Evolutionary conservation across 2,888 invertebrate genomes (phyloP).

Genomic region (Amiota mariae): DNA sequence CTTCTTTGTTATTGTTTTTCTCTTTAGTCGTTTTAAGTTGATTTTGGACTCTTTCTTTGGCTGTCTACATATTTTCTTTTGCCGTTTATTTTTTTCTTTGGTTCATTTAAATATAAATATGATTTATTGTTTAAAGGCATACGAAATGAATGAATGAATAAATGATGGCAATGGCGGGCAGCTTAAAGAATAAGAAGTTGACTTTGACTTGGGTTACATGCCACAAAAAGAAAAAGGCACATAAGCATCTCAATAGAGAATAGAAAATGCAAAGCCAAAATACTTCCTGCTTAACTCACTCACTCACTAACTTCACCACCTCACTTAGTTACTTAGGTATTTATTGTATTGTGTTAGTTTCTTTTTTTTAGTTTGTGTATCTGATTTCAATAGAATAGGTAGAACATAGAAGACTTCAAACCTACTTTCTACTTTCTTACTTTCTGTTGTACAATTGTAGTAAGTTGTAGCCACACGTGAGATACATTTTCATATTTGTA

Average conservation of each 20-base stretch:
- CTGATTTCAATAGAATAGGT: background rate
- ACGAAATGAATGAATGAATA: background rate
- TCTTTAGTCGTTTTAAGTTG: too few species aligned
- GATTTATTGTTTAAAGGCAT: slow-evolving; percentile 54
- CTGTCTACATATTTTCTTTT: background rate
- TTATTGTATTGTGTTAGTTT: background rate
- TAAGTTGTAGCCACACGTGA: slow-evolving; percentile 16
- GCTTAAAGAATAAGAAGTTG: background rate
- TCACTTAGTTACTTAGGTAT: background rate
- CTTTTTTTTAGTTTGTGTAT: background rate
- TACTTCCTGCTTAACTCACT: slow-evolving; percentile 11
- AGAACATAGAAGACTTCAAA: background rate
- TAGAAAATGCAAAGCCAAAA: background rate
- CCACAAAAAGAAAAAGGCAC: background rate
- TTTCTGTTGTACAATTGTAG: background rate
- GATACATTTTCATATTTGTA: background rate
- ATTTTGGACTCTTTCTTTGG: background rate
- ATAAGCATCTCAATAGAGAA: background rate
- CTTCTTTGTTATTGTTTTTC: slow-evolving; percentile 3
- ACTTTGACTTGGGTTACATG: slow-evolving; percentile 14
- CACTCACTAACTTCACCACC: background rate
- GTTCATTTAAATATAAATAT: slow-evolving; percentile 57
- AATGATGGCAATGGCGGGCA: background rate
- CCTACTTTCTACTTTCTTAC: background rate
- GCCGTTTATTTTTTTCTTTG: slow-evolving; percentile 41